Percentiles rank a stretch among this genome's conserved stretches.
phyloP scores from a whole-genome alignment of 2,797 vertebrate species.

The Petrocephalus sullivani region DNA sequence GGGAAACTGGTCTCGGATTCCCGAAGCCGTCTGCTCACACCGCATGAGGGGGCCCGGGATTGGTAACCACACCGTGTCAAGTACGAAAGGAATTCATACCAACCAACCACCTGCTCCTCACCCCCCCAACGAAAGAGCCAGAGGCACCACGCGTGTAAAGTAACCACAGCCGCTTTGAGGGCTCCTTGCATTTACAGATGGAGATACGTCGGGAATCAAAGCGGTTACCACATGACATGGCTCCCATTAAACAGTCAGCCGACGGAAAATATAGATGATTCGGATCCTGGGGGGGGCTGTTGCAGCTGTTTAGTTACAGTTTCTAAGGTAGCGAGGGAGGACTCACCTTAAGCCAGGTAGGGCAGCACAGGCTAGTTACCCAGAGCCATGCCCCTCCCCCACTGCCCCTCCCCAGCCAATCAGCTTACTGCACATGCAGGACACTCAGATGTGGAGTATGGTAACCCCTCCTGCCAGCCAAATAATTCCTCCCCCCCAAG shows the following conservation, averaged over 20 bases:
- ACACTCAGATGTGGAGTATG: conserved; percentile 61
- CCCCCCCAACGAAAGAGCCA: conserved; percentile 70
- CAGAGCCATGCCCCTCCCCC: conserved; percentile 25
- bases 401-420: conserved; percentile 32
- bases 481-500: conserved; percentile 50
- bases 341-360: conserved; percentile 59
- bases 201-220: conserved; percentile 97
- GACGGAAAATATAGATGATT: conserved; percentile 79
- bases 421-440: conserved; percentile 32
- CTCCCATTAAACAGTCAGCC: conserved; percentile 95
- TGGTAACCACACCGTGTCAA: conserved; percentile 58
- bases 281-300: conserved; percentile 49
- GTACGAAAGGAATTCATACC: conserved; percentile 44
- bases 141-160: conserved; percentile 81
- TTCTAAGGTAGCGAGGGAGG: conserved; percentile 49
- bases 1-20: background rate
- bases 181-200: conserved; percentile 97
- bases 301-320: conserved; percentile 69
- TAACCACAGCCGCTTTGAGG: conserved; percentile 98
- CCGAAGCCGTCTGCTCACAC: conserved; percentile 23
- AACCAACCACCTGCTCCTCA: conserved; percentile 47
- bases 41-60: conserved; percentile 46
- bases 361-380: conserved; percentile 10
- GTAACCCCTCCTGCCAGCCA: conserved; percentile 53
- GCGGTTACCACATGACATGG: conserved; percentile 99